Evolutionary conservation across 2,797 vertebrate species (phyloP), one percentile per base, ranked within the genome.

Genomic region (Hydrocynus forskahlii): DNA sequence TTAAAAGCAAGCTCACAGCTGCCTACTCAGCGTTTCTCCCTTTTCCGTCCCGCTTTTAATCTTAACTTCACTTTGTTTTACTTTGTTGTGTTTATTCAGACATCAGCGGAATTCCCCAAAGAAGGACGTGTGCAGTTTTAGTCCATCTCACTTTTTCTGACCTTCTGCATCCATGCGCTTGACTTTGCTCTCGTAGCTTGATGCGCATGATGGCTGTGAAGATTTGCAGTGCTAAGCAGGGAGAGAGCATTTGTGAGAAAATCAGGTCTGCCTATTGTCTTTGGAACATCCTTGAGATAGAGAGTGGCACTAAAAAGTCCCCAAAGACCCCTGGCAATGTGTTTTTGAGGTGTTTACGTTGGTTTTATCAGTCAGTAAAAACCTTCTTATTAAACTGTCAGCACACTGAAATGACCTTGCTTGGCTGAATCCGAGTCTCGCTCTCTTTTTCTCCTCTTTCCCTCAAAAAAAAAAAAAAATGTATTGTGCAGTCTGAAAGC

Each of bases 321-420:
- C 72, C 7, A n/a, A 45, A 25, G 38, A 45, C 4, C 72, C 38
- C 12, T 60, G 12, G 55, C 7, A n/a, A 23, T 59, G 52, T 35
- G 48, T 75, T 43, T 55, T 60, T 60, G 55, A 75, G 72, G 72
- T 40, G 64, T 43, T 68, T 78, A 7, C 9, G 35, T 72, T 38
- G 45, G 17, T 55, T 62, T 81, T 76, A 66, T 77, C 66, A 72
- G 59, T 73, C 40, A 13, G 52, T 78, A 78, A 78, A 60, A 66
- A 59, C 76, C 25, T 68, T 78, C 38, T 19, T 78, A 69, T 78
- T 68, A 82, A 79, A 68, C 63, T 40, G 69, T 68, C 81, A 68
- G 63, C 29, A 69, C 40, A 50, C 21, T 45, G 10, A 1, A 25
- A 54, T 75, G 70, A 70, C 55, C 62, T 78, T 62, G 43, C 60